A percentile compares a stretch with the other conserved stretches of the same genome.
Conservation (phyloP, 2,888 invertebrate species). For the Amphipyra tragopoginis region DNA sequence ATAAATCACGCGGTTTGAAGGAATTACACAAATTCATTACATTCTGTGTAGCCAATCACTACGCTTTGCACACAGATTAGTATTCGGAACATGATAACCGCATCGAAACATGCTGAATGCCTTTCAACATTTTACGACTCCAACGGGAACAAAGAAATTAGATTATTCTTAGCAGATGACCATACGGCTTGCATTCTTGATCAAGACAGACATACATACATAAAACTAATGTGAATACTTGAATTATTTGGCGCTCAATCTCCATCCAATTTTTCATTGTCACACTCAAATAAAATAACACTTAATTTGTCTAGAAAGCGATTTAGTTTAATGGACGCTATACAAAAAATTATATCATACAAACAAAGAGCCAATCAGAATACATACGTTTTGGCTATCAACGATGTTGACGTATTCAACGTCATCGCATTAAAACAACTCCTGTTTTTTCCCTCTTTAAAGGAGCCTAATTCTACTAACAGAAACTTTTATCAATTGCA, state of each 20-base stretch:
- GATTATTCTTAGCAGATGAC: too few species aligned
- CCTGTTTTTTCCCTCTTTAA: too few species aligned
- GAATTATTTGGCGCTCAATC: slow-evolving; percentile 35
- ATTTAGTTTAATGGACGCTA: slow-evolving; percentile 16
- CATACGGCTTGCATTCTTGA: background rate
- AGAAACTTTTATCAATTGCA: too few species aligned
- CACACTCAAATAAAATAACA: slow-evolving; percentile 36
- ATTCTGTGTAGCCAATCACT: too few species aligned
- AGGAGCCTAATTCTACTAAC: too few species aligned
- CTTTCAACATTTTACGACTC: too few species aligned
- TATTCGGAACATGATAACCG: too few species aligned
- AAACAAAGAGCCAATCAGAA: slow-evolving; percentile 11
- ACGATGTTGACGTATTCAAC: slow-evolving; percentile 5
- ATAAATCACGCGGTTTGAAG: too few species aligned
- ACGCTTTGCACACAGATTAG: too few species aligned
- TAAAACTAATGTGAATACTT: slow-evolving; percentile 13
- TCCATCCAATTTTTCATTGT: slow-evolving; percentile 21
- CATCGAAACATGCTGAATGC: too few species aligned
- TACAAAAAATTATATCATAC: slow-evolving; percentile 12
- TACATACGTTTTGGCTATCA: slow-evolving; percentile 6
- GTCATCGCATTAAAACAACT: background rate
- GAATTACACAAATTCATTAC: too few species aligned
- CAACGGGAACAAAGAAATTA: too few species aligned
- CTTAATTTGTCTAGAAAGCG: slow-evolving; percentile 22
- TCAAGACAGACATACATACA: slow-evolving; percentile 1